Base-by-base conservation (phyloP, 2,888 invertebrate species). In the Vandiemenella viatica region DNA sequence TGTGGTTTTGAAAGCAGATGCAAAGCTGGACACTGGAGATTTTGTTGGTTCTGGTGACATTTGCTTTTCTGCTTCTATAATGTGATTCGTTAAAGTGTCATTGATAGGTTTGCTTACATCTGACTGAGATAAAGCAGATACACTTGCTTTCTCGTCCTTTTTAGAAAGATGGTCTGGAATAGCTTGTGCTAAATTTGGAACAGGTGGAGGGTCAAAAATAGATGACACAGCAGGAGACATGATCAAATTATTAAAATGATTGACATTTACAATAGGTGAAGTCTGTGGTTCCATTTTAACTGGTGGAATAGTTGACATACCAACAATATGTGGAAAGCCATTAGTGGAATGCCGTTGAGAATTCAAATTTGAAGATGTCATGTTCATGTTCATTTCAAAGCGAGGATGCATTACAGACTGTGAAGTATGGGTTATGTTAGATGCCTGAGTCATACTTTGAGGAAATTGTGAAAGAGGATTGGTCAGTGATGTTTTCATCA, bases 1-100 rank as follows among this genome's bases (percentile, higher is more conserved):
- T 61, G 66, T 67, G 48, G 60, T 64, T 62, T 82, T 82, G 59
- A 82, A 82, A 41, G 79, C 77, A 61, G 79, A 79, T 41, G 74
- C 78, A 62, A 80, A 80, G 58, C 70, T 72, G 10, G 67, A 60
- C 53, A 71, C 73, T 1, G 66, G 59, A 17, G 38, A 22, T 38
- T 42, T 41, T 44, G 54, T 49, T 50, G 65, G 58, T 26, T 72
- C 71, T 0, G 69, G 67, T 4, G 72, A 71, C 62, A 65, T 68
- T 59, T 79, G 80, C 62, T 79, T 81, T 48, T 83, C 82, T 58
- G 72, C 58, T 45, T 57, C 50, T 22, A 56, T 48, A 44, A 52
- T 60, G 37, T 64, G 62, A 61, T 60, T 63, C 58, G 62, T 59
- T 57, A 53, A 53, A 59, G 65, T 65, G 58, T 66, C 66, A 55